phyloP scores from a whole-genome alignment of 2,888 invertebrate species.

The Agonopterix subpropinquella region DNA sequence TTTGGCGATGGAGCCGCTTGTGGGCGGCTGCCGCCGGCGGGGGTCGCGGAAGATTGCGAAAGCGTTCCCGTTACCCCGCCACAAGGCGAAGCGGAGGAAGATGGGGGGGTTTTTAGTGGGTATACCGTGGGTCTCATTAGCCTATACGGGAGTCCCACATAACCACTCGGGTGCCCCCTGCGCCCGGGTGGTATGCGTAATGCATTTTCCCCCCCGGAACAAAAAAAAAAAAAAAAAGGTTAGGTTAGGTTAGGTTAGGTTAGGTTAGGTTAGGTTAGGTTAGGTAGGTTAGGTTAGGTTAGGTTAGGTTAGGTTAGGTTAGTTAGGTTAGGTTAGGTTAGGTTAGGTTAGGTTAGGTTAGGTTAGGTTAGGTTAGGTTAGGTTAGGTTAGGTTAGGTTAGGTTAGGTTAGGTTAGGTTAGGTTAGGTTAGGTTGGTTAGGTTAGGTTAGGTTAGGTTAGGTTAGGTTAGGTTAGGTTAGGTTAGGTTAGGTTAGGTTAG shows the following conservation, averaged over 20 bases:
- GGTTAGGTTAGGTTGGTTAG: constrained; percentile 17
- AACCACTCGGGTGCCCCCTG: no score
- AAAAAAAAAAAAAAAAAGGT: no score
- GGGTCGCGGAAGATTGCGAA: constrained; percentile 11
- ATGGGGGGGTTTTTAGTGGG: no score
- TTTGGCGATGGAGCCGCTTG: no score
- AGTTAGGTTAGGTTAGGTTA: constrained; percentile 14
- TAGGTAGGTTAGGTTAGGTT: constrained; percentile 16
- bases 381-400: constrained; percentile 15
- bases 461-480: constrained; percentile 13
- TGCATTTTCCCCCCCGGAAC: no score
- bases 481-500: constrained; percentile 15
- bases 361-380: constrained; percentile 15
- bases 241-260: constrained; percentile 17
- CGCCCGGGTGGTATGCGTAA: no score
- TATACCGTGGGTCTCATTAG: no score
- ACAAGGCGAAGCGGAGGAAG: no score
- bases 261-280: constrained; percentile 19
- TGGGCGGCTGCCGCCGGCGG: neutral
- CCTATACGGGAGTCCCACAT: no score
- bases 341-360: constrained; percentile 15
- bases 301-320: constrained; percentile 15
- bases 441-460: constrained; percentile 16
- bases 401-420: constrained; percentile 16
- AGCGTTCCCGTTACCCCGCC: constrained; percentile 2